phyloP scores from a whole-genome alignment of 2,797 vertebrate genomes.

The Carduelis carduelis region DNA sequence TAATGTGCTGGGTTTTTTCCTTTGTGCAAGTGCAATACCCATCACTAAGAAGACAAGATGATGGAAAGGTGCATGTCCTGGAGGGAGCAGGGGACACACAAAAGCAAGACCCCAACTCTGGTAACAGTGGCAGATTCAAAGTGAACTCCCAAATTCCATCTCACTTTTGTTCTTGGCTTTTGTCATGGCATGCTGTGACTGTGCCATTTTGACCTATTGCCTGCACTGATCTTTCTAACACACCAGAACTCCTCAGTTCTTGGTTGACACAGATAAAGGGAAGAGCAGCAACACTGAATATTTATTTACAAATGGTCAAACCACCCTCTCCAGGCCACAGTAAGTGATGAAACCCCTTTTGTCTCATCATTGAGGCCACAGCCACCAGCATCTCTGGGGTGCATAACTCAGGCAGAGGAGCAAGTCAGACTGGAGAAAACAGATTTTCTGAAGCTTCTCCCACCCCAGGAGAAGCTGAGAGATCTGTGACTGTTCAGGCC shows the following conservation, averaged over 20 bases:
- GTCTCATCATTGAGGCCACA: not conserved
- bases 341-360: not conserved
- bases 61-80: not conserved
- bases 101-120: not conserved
- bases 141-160: not conserved
- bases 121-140: not conserved
- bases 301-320: not conserved
- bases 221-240: not conserved
- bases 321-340: not conserved
- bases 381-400: not conserved
- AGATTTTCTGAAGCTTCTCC: not conserved
- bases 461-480: not conserved
- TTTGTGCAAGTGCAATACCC: slow-evolving; percentile 30
- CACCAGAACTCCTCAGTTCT: not conserved
- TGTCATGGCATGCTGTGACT: not conserved
- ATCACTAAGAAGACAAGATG: slow-evolving; percentile 20
- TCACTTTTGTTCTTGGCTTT: not conserved
- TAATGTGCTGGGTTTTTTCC: not conserved
- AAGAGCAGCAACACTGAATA: not conserved
- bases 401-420: not conserved
- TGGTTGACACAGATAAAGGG: not conserved
- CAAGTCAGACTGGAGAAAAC: not conserved
- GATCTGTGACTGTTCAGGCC: not conserved
- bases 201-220: not conserved
- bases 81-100: not conserved